Evolutionary conservation across 1,140 invertebrate genomes (phyloP).

Genomic region (Trissolcus basalis): DNA sequence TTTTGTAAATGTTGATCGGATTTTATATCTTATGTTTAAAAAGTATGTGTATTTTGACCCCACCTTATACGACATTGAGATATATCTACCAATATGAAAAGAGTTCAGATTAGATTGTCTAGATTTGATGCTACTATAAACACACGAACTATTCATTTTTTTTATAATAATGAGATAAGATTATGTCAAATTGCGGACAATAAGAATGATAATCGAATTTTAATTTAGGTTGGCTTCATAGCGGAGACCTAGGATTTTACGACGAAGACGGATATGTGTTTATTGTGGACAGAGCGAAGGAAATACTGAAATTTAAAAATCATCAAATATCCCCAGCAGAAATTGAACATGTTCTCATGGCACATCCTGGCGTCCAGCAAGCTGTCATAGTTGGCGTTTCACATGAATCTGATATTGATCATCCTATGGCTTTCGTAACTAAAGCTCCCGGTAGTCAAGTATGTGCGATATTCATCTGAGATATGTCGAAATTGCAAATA

Average conservation of each 20-base stretch:
- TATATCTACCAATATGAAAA: too few relatives aligned
- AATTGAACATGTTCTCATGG: slow-evolving; percentile 74
- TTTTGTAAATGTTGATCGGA: too few relatives aligned
- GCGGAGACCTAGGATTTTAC: slow-evolving; percentile 78
- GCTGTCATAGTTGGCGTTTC: slow-evolving; percentile 78
- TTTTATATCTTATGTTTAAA: too few relatives aligned
- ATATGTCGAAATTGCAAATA: neutral
- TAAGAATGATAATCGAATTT: too few relatives aligned
- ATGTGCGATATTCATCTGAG: slow-evolving; percentile 9
- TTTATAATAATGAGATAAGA: too few relatives aligned
- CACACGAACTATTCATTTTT: too few relatives aligned
- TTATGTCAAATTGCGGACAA: too few relatives aligned
- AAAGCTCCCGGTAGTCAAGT: slow-evolving; percentile 64
- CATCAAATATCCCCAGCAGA: slow-evolving; percentile 78
- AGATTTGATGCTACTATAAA: too few relatives aligned
- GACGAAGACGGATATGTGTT: slow-evolving; percentile 75
- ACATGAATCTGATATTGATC: slow-evolving; percentile 78
- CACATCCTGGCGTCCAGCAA: slow-evolving; percentile 29
- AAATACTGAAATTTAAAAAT: slow-evolving; percentile 79
- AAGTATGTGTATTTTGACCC: too few relatives aligned
- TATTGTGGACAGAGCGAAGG: slow-evolving; percentile 79
- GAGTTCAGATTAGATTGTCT: too few relatives aligned
- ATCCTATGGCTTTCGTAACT: slow-evolving; percentile 80
- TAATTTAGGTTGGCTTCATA: slow-evolving; percentile 76
- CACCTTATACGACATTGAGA: too few relatives aligned